phyloP scores from a whole-genome alignment of 2,888 invertebrate genomes.

The Agrilus cyanescens region DNA sequence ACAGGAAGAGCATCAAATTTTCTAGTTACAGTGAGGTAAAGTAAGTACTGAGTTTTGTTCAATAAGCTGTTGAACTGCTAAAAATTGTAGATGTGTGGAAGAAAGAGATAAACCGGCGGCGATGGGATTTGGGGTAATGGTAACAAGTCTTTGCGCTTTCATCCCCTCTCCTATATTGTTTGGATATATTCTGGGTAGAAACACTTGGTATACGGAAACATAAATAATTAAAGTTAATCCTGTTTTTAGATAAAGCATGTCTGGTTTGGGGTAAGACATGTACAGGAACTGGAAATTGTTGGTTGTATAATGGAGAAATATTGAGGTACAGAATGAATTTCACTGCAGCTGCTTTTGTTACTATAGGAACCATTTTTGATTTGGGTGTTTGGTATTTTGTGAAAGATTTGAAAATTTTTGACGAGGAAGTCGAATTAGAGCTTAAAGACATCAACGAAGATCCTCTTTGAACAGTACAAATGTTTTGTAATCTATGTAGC shows the following conservation, averaged over 20 bases:
- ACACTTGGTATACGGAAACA: conserved; percentile 5
- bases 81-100: conserved; percentile 47
- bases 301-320: conserved; percentile 57
- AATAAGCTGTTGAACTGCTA: neutral
- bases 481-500: no score
- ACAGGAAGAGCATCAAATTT: conserved; percentile 51
- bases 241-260: conserved; percentile 47
- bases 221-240: neutral
- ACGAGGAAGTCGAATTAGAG: conserved; percentile 45
- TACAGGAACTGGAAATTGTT: conserved; percentile 57
- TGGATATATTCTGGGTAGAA: conserved; percentile 56
- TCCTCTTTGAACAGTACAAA: no score
- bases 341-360: conserved; percentile 51
- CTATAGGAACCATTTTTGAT: conserved; percentile 53
- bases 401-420: conserved; percentile 56
- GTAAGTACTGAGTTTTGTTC: neutral
- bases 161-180: conserved; percentile 68
- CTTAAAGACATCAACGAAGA: no score
- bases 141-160: conserved; percentile 59
- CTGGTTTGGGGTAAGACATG: conserved; percentile 65
- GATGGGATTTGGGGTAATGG: conserved; percentile 56
- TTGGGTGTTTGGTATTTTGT: conserved; percentile 56
- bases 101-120: conserved; percentile 62
- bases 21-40: conserved; percentile 45
- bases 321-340: conserved; percentile 53